Percentiles rank a stretch among this genome's conserved stretches.
Evolutionary conservation across 2,888 invertebrate species (phyloP).

Genomic region (Ypsolopha scabrella): DNA sequence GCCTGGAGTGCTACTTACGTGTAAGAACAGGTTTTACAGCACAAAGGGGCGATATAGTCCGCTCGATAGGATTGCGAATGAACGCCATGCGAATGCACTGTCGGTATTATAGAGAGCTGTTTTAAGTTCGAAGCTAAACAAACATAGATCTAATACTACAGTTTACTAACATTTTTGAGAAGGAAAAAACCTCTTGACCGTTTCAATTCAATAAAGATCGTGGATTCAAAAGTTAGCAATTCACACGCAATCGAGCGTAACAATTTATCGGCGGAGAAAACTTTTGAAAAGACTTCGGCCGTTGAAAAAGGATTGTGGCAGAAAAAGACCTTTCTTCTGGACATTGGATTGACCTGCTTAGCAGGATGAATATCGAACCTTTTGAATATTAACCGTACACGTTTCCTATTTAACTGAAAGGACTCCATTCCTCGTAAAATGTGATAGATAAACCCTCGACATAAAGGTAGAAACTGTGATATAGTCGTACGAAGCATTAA

Average conservation of each 20-base stretch:
- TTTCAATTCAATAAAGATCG: neutral
- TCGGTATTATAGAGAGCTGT: no score
- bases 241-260: constrained; percentile 40
- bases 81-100: neutral
- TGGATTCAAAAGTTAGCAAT: constrained; percentile 21
- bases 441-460: neutral
- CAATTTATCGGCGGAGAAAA: constrained; percentile 40
- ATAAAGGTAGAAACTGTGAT: neutral
- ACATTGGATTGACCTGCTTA: neutral
- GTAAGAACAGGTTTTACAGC: constrained; percentile 8
- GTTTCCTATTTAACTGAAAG: neutral
- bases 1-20: constrained; percentile 18
- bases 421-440: neutral
- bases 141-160: no score
- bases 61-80: neutral
- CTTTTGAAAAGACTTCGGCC: constrained; percentile 28
- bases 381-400: neutral
- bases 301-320: constrained; percentile 17
- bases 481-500: constrained; percentile 24
- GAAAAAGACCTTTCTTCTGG: neutral
- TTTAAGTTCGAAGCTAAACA: no score
- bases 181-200: neutral
- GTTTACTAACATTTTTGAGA: neutral
- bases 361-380: neutral
- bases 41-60: neutral